Base-by-base conservation (phyloP, 2,888 invertebrate species). In the Antheraea yamamai region DNA sequence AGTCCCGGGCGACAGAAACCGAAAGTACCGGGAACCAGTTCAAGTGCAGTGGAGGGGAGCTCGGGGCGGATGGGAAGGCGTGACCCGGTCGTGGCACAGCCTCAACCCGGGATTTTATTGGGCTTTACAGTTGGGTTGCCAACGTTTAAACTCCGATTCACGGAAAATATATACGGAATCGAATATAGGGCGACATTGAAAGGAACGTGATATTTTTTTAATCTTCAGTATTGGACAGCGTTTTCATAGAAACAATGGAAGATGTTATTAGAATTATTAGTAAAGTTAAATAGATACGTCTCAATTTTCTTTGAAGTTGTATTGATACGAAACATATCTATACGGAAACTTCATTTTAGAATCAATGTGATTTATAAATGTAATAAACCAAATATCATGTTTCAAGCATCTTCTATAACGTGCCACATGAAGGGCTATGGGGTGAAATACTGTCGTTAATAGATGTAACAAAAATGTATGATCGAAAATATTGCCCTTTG, bases 11-110 rank as follows among this genome's bases (percentile, higher is more conserved):
- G 83, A 83, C 83, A 84, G 91, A 92, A 92, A 92, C 86, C 78
- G 91, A 92, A 90, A 92, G 91, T 91, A 85, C 26, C 84, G 84
- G 84, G 83, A 88, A 89, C 89, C 89, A 88, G 91, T 92, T 92
- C 92, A 91, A 92, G 91, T 87, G 90, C 92, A 91, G 77, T 84
- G 79, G 78, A 79, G 80, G 77, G 78, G 74, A 75, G 78, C 16
- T 16, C 79, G 77, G 80, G 79, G 79, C 79, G 79, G 78, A 89
- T 76, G 76, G 79, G 79, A 80, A 80, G 79, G 78, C 82, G 83
- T 88, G 88, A 90, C 90, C 89, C 84, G 89, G 89, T 85, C 88
- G 85, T 83, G 77, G 78, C 83, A 80, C 80, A 84, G 84, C 83
- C 83, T 82, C 80, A 81, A 81, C 82, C 79, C 81, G 80, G 77